Percentiles rank a stretch among this genome's conserved stretches.
Evolutionary conservation across 1,140 invertebrate species (phyloP).

Genomic region (Apis laboriosa): DNA sequence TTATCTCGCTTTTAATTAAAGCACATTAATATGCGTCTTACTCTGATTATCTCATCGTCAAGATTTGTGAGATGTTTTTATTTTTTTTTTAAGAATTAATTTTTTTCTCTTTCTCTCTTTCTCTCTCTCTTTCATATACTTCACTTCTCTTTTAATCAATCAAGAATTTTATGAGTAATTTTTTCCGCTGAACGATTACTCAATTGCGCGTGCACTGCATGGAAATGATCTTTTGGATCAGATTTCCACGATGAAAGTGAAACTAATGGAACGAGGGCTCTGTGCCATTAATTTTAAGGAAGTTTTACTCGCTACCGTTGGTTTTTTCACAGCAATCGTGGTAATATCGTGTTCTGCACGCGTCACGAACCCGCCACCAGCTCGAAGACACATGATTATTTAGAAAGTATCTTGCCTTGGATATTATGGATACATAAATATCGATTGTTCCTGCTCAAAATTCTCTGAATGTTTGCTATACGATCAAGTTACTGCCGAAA

Average conservation of each 20-base stretch:
- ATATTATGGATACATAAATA: neutral
- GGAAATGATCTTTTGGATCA: constrained; percentile 12
- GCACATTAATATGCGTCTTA: constrained; percentile 30
- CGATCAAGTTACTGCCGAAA: neutral
- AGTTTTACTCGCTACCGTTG: constrained; percentile 2
- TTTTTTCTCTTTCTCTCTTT: neutral
- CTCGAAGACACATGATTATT: constrained; percentile 8
- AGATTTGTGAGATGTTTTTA: neutral
- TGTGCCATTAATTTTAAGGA: constrained; percentile 6
- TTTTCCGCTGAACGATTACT: constrained; percentile 1
- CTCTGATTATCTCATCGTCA: constrained; percentile 1
- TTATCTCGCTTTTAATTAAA: constrained; percentile 38
- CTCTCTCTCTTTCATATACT: neutral
- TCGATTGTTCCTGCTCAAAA: constrained; percentile 10
- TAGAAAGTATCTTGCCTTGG: constrained; percentile 17
- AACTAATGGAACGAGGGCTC: constrained; percentile 15
- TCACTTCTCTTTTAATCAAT: neutral
- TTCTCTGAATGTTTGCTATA: too few relatives aligned
- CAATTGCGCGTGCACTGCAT: constrained; percentile 15
- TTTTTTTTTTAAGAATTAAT: neutral
- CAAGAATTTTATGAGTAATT: constrained; percentile 1
- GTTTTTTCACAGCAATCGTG: neutral
- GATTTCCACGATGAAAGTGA: constrained; percentile 37
- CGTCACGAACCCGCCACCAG: neutral
- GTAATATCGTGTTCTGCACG: constrained; percentile 21